phyloP scores from a whole-genome alignment of 1,140 invertebrate genomes.

The Paraescarpia echinospica region DNA sequence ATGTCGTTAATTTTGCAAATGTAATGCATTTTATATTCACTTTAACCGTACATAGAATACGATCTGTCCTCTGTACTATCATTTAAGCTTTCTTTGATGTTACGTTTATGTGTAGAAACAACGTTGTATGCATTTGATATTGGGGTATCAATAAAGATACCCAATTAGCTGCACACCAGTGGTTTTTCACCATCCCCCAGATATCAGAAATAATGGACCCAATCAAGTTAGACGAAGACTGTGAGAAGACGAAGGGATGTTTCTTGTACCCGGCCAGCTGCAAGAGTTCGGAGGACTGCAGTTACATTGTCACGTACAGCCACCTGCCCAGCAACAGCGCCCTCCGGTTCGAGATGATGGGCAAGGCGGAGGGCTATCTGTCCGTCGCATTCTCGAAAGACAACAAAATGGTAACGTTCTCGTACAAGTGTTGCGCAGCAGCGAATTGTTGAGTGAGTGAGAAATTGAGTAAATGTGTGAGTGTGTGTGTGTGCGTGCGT shows the following conservation, averaged over 20 bases:
- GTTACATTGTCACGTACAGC: constrained; percentile 23
- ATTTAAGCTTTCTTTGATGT: no score
- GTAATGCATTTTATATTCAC: no score
- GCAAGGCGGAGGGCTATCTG: constrained; percentile 53
- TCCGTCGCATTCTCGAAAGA: constrained; percentile 77
- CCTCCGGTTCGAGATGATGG: constrained; percentile 30
- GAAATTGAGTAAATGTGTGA: no score
- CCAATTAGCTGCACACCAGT: background rate
- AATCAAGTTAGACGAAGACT: constrained; percentile 23
- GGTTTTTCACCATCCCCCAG: background rate
- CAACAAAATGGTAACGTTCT: constrained; percentile 67
- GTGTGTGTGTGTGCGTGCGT: no score
- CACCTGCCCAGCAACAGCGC: constrained; percentile 20
- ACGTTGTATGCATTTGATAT: background rate
- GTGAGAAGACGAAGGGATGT: constrained; percentile 27
- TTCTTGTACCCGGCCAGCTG: constrained; percentile 30
- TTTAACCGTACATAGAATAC: no score
- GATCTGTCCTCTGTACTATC: no score
- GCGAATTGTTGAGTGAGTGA: no score
- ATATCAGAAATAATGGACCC: background rate
- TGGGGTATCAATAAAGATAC: background rate
- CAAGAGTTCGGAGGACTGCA: background rate
- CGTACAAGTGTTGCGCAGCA: background rate
- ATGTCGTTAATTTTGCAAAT: no score
- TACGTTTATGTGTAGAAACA: background rate